phyloP scores from a whole-genome alignment of 2,888 invertebrate genomes.

The Dorcus parallelipipedus region DNA sequence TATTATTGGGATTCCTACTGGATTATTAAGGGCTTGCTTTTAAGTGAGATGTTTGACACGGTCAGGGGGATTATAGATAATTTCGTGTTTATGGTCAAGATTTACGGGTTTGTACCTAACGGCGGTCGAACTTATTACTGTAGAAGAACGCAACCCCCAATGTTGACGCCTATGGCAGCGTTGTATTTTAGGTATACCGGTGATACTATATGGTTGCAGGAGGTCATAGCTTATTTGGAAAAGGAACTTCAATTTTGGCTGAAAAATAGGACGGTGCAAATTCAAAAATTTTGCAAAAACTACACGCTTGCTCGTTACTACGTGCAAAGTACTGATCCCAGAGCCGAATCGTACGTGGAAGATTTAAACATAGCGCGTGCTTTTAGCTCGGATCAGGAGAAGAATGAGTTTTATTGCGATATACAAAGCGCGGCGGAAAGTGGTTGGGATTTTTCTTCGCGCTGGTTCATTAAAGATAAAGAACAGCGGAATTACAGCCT shows the following conservation, averaged over 20 bases:
- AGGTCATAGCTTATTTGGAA: conserved; percentile 58
- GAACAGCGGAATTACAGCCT: conserved; percentile 58
- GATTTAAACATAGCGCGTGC: conserved; percentile 53
- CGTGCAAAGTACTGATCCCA: conserved; percentile 60
- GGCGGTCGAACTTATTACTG: conserved; percentile 78
- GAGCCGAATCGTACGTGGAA: conserved; percentile 71
- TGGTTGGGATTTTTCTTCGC: conserved; percentile 83
- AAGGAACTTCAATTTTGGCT: conserved; percentile 66
- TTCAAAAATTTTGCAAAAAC: conserved; percentile 50
- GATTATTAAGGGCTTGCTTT: conserved; percentile 75
- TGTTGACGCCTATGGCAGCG: conserved; percentile 69
- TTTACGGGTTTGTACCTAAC: conserved; percentile 72
- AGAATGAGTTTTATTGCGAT: conserved; percentile 15
- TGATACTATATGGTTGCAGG: conserved; percentile 60
- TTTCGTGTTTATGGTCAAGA: conserved; percentile 65
- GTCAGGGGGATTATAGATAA: conserved; percentile 64
- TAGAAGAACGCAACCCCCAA: conserved; percentile 68
- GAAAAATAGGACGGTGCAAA: conserved; percentile 51
- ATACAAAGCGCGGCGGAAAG: conserved; percentile 65
- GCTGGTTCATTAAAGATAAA: conserved; percentile 67
- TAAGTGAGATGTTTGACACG: conserved; percentile 72
- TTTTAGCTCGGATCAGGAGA: conserved; percentile 33
- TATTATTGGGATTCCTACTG: conserved; percentile 91
- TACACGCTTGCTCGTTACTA: conserved; percentile 61
- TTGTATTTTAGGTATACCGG: conserved; percentile 62